Evolutionary conservation across 2,888 invertebrate genomes (phyloP).

Genomic region (Cephus sareptanus): DNA sequence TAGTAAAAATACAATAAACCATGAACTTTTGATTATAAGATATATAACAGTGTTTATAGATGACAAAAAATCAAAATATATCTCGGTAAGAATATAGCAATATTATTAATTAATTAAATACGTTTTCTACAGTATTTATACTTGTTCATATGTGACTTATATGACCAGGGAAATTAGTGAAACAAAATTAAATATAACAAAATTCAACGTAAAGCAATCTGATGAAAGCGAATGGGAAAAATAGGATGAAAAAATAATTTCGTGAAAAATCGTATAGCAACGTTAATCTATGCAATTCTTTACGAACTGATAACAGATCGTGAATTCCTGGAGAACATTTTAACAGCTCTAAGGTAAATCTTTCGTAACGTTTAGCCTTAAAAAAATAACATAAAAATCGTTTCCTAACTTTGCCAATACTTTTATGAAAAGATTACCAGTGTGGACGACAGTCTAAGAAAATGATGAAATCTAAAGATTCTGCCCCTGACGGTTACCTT

Average conservation of each 20-base stretch:
- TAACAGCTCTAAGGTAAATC: not conserved
- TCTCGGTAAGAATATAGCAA: not conserved
- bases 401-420: not conserved
- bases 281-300: not conserved
- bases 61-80: not conserved
- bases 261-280: not conserved
- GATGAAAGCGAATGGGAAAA: not conserved
- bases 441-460: not conserved
- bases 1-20: not conserved
- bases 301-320: not conserved
- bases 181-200: not conserved
- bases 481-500: conserved; percentile 26
- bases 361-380: not conserved
- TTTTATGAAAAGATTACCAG: not conserved
- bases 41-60: not conserved
- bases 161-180: not conserved
- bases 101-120: no score
- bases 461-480: not conserved
- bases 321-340: not conserved
- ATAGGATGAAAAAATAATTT: not conserved
- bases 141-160: no score
- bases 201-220: not conserved
- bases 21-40: not conserved
- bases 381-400: not conserved
- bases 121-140: no score